phyloP scores from a whole-genome alignment of 2,888 invertebrate species.

The Aphodius granarius region DNA sequence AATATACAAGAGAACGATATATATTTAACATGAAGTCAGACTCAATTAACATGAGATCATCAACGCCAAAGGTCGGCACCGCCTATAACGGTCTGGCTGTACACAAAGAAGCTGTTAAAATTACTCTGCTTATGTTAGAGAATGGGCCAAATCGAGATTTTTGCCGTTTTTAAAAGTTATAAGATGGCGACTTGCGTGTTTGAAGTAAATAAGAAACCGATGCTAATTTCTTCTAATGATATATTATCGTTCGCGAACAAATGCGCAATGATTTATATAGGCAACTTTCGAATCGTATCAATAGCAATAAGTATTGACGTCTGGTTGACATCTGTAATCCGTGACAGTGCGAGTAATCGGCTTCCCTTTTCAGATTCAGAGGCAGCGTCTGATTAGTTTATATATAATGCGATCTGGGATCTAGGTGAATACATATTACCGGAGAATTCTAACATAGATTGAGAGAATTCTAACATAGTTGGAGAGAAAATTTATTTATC shows the following conservation, averaged over 20 bases:
- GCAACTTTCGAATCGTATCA: not conserved
- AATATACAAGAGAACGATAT: not conserved
- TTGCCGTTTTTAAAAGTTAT: too few relatives aligned
- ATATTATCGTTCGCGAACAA: not conserved
- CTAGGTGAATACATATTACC: not conserved
- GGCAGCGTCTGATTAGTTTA: not conserved
- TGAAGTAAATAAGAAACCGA: not conserved
- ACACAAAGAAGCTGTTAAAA: not conserved
- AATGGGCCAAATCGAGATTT: not conserved
- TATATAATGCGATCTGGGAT: not conserved
- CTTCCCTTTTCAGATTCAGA: not conserved
- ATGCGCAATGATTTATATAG: not conserved
- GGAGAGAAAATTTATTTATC: not conserved
- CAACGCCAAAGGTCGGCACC: not conserved
- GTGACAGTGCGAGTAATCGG: not conserved
- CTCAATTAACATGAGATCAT: not conserved
- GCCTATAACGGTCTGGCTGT: not conserved
- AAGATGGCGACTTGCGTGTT: too few relatives aligned
- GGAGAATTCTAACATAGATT: not conserved
- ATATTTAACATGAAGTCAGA: not conserved
- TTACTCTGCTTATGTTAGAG: not conserved
- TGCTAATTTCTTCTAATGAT: not conserved
- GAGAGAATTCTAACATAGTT: not conserved
- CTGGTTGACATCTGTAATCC: not conserved
- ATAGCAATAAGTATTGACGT: not conserved